Evolutionary conservation across 2,113 vertebrate genomes (phyloP).

Genomic region (Taurulus bubalis): DNA sequence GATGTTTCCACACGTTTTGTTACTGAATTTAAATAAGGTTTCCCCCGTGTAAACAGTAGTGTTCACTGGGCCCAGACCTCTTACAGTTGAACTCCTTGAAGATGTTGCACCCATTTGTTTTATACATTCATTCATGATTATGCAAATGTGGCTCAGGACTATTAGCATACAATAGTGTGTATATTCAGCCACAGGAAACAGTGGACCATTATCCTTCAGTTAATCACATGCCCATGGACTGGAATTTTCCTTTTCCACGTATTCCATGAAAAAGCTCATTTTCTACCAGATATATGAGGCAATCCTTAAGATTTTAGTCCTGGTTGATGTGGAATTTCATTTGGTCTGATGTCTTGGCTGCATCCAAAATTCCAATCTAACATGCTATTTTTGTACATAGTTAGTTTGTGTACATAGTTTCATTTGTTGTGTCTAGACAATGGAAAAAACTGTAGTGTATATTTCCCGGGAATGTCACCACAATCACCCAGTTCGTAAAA

Average conservation of each 20-base stretch:
- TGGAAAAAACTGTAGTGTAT: neutral
- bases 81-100: neutral
- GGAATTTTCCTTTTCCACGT: neutral
- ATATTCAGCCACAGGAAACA: constrained; percentile 13
- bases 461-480: neutral
- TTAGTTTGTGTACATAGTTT: too few relatives aligned
- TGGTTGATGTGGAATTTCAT: neutral
- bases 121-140: constrained; percentile 33
- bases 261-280: neutral
- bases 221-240: neutral
- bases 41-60: neutral
- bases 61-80: neutral
- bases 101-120: constrained; percentile 1
- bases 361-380: too few relatives aligned
- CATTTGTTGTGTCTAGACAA: too few relatives aligned
- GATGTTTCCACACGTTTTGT: constrained; percentile 27
- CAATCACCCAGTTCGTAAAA: neutral
- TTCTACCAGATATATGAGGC: neutral
- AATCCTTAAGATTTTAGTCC: neutral
- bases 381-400: too few relatives aligned
- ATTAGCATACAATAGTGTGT: constrained; percentile 14
- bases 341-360: too few relatives aligned
- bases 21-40: constrained; percentile 19
- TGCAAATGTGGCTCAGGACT: constrained; percentile 40
- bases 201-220: neutral